Conservation (phyloP, 1,140 invertebrate genomes). For the Cotesia glomerata region DNA sequence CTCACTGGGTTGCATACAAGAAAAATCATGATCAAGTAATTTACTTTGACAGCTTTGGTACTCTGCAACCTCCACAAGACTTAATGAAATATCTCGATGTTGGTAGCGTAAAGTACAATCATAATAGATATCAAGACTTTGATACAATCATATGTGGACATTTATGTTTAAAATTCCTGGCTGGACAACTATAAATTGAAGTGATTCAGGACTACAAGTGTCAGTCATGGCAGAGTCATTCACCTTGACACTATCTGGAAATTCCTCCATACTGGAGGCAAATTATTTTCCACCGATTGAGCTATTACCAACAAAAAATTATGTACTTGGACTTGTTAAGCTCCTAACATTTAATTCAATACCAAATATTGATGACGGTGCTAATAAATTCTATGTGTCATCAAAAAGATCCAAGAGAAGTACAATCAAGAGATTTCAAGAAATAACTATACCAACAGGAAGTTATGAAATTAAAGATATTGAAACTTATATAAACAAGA, state of each 20-base stretch:
- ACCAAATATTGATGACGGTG: too few relatives aligned
- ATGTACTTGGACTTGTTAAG: slow-evolving; percentile 44
- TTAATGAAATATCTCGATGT: slow-evolving; percentile 32
- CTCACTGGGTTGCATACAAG: slow-evolving; percentile 45
- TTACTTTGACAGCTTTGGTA: slow-evolving; percentile 44
- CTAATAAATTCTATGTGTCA: too few relatives aligned
- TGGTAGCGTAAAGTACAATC: slow-evolving; percentile 27
- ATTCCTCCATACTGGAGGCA: slow-evolving; percentile 30
- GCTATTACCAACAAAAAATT: slow-evolving; percentile 26
- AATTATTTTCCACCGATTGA: slow-evolving; percentile 37
- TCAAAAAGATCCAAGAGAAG: too few relatives aligned
- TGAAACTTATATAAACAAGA: too few relatives aligned
- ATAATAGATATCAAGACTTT: slow-evolving; percentile 28
- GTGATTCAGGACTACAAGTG: not conserved
- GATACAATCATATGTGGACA: slow-evolving; percentile 28
- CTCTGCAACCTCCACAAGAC: slow-evolving; percentile 36
- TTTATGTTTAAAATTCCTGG: slow-evolving; percentile 29
- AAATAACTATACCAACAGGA: too few relatives aligned
- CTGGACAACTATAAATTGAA: slow-evolving; percentile 1
- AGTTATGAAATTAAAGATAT: too few relatives aligned
- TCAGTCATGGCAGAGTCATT: slow-evolving; percentile 23
- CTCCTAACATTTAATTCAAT: too few relatives aligned
- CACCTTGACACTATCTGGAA: slow-evolving; percentile 31
- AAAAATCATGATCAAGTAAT: slow-evolving; percentile 36
- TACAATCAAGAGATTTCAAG: too few relatives aligned